Base-by-base conservation (phyloP, 2,888 invertebrate species). In the Perizoma affinitatum region DNA sequence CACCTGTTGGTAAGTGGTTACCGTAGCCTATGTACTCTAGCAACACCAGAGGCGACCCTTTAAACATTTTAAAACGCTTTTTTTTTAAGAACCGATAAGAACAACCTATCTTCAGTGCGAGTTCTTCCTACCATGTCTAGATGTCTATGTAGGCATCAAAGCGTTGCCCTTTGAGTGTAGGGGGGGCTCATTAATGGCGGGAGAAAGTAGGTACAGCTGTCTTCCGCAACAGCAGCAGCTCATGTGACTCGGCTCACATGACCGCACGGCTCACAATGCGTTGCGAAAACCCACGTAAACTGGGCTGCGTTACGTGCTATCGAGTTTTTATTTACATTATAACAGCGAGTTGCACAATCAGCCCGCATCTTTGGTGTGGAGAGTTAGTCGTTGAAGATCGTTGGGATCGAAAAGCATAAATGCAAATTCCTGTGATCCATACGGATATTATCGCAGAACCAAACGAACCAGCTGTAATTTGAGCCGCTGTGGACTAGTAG, bases 221-320 rank as follows among this genome's bases (percentile, higher is more conserved):
- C 83, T 87, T 87, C 85, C 84, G 87, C 71, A 75, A 84, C 77
- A 76, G 77, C 82, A 67, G 71, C 75, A 67, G 71, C 75, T 70
- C 80, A 82, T 82, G 81, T 80, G 80, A 81, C 79, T 79, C 61
- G 68, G 75, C 72, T 80, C 86, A 86, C 81, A 79, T 84, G 86
- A 83, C 79, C 63, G 54, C 58, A 40, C 61, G 50, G 61, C 56
- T 63, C 73, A 84, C 83, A 83, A 81, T 82, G 73, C 79, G 73
- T 86, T 88, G 84, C 87, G 82, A 86, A 83, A 86, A 62, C 57
- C 66, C 66, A 76, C 72, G 78, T 78, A 75, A 80, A 80, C 72
- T 76, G 72, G 78, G 79, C 73, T 79, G 68, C 67, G 73, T 83
- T 79, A 79, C 78, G 77, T 67, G 53, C 58, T 61, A 64, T 58